Conservation (phyloP, 2,888 invertebrate species). For the Timandra comae region DNA sequence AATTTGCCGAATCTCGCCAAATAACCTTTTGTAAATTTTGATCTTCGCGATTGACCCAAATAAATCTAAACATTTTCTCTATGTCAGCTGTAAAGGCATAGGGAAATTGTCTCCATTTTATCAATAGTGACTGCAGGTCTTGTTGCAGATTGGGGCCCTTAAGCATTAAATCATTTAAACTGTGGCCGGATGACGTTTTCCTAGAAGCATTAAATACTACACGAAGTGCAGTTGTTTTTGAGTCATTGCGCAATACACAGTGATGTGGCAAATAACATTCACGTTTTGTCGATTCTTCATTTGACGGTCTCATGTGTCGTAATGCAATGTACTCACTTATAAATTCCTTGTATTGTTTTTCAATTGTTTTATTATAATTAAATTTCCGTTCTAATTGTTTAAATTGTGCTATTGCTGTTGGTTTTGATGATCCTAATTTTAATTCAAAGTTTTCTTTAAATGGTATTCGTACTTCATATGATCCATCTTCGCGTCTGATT, state of each 20-base stretch:
- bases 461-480: background rate
- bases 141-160: slow-evolving; percentile 18
- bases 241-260: slow-evolving; percentile 12
- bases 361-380: background rate
- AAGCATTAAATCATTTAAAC: slow-evolving; percentile 22
- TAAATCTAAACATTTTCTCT: slow-evolving; percentile 20
- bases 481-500: background rate
- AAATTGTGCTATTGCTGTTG: background rate
- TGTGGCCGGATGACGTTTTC: slow-evolving; percentile 11
- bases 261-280: slow-evolving; percentile 16
- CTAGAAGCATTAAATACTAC: slow-evolving; percentile 23
- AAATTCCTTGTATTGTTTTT: background rate
- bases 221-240: slow-evolving; percentile 15
- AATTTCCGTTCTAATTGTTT: background rate
- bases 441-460: background rate
- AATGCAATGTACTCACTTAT: background rate
- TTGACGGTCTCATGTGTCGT: background rate
- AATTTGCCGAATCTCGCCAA: slow-evolving; percentile 13
- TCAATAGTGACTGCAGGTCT: slow-evolving; percentile 8
- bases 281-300: background rate
- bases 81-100: slow-evolving; percentile 20
- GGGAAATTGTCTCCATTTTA: slow-evolving; percentile 18
- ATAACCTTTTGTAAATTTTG: slow-evolving; percentile 18
- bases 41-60: slow-evolving; percentile 12
- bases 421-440: background rate